Evolutionary conservation across 2,113 vertebrate genomes (phyloP), one percentile per base, ranked within the genome.

Genomic region (Carlito syrichta): DNA sequence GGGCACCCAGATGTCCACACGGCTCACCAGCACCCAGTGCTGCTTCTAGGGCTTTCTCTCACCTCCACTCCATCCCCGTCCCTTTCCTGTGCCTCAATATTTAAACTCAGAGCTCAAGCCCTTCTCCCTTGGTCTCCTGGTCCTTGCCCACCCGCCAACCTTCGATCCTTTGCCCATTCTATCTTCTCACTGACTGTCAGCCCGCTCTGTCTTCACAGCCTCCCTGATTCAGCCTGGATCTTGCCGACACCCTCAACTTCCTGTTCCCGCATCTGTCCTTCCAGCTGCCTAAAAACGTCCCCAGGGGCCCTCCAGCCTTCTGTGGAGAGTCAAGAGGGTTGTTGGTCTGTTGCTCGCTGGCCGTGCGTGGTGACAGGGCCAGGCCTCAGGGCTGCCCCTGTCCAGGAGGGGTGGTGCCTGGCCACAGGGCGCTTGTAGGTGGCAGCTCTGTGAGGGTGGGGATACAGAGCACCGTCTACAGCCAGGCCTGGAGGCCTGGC

Each of bases 401-500:
- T 3, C 52, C 38, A n/a, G 30, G 14, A n/a, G 3, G 32, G 54
- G 56, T 30, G 73, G 14, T 50, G 35, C 16, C 58, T 38, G 56
- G 74, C 20, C 16, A 5, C 25, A 8, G 52, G 30, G n/a, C 14
- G 1, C 32, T n/a, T 38, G 20, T n/a, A n/a, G 4, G 11, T 17
- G 40, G 10, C 40, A 19, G 27, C 12, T 10, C 71, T 11, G 8
- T 76, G 71, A 10, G 2, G 58, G 11, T 2, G 27, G 45, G 8
- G 19, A 30, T 4, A 0, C 19, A 20, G 10, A 25, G 32, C 58
- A 13, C 16, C 25, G 22, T 11, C 17, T 4, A 0, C 50, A 45
- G 38, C 74, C 58, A 62, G 56, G n/a, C 23, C 79, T 83, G 54
- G 54, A 58, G 79, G 54, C 25, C 23, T n/a, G n/a, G n/a, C n/a